phyloP scores from a whole-genome alignment of 2,113 vertebrate species.

The Camelus dromedarius region DNA sequence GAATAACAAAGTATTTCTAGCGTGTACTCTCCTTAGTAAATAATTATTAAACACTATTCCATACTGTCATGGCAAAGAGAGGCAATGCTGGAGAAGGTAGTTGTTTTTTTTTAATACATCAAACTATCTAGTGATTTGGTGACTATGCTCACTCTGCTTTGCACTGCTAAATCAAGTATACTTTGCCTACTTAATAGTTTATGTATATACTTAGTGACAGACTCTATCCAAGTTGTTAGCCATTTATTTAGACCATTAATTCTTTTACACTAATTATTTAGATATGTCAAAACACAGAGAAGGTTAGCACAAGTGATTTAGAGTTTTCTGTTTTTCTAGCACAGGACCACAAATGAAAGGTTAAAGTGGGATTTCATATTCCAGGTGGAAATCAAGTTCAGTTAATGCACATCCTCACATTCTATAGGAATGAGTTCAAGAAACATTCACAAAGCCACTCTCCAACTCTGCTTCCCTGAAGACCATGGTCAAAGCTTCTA shows the following conservation, averaged over 20 bases:
- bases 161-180: not conserved
- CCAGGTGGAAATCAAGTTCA: not conserved
- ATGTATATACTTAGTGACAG: not conserved
- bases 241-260: not conserved
- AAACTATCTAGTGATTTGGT: not conserved
- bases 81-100: not conserved
- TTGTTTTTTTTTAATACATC: not conserved
- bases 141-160: not conserved
- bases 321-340: not conserved
- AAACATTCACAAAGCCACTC: not conserved
- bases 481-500: not conserved
- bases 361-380: not conserved
- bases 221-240: not conserved
- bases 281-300: not conserved
- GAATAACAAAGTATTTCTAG: not conserved
- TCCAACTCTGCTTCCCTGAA: not conserved
- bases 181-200: not conserved
- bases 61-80: not conserved
- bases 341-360: not conserved
- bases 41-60: not conserved
- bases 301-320: not conserved
- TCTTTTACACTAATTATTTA: not conserved
- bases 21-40: not conserved
- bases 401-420: not conserved
- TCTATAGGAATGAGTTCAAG: constrained; percentile 6